These are phyloP conservation scores for Chloropsis cyanopogon DNA, from an alignment of 2,113 vertebrate genomes.

Conservation along the genomic window DNA sequence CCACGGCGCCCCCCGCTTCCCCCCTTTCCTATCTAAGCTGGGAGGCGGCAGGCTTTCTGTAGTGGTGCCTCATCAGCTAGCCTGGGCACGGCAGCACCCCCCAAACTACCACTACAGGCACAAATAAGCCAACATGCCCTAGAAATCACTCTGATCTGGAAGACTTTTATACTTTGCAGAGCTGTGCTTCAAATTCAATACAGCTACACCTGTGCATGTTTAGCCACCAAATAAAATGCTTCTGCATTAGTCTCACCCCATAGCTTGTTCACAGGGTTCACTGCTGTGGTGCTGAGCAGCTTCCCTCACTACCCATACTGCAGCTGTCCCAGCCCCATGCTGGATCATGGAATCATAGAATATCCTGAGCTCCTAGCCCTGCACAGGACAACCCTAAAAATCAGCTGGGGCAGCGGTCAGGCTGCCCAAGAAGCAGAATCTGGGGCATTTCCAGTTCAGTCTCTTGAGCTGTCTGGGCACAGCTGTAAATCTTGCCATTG, in stretches of 20 bases:
- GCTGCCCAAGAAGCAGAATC: neutral
- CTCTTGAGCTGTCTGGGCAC: neutral
- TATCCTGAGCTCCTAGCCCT: neutral
- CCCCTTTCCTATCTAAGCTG: too few relatives aligned
- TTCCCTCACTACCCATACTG: neutral
- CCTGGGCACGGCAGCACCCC: too few relatives aligned
- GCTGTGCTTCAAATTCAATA: fast-evolving
- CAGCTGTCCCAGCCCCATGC: neutral
- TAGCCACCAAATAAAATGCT: neutral
- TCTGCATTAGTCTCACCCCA: neutral
- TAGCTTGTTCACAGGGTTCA: neutral
- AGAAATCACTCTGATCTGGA: neutral
- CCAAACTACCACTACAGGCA: too few relatives aligned
- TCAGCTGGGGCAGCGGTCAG: neutral
- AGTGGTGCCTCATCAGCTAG: too few relatives aligned
- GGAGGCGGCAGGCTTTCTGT: too few relatives aligned
- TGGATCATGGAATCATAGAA: neutral
- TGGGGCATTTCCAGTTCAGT: neutral
- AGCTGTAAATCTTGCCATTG: neutral
- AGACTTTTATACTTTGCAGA: neutral
- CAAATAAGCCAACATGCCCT: neutral
- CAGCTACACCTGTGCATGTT: neutral
- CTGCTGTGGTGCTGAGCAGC: neutral
- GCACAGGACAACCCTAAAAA: neutral
- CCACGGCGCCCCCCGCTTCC: too few relatives aligned